Base-by-base conservation (phyloP, 2,888 invertebrate genomes). In the Cynaeus angustus region DNA sequence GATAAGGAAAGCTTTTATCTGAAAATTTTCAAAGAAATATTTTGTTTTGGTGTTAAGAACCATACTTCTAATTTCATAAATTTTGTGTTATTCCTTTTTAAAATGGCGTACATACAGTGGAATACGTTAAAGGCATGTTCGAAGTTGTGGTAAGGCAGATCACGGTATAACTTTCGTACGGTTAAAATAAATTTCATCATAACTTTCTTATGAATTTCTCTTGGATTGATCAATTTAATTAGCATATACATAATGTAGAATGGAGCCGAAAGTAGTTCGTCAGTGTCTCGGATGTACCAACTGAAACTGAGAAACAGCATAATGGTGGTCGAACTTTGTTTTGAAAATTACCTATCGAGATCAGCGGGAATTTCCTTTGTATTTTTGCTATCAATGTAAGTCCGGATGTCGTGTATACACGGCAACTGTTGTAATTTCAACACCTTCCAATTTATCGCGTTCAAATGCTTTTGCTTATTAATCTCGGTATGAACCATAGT, bases 81-180 rank as follows among this genome's bases (percentile, higher is more conserved):
- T n/a, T 41, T 30, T 0, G 85, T 86, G 3, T 73, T 65, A 74
- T 90, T 89, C 66, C 85, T 85, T 16, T 76, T 78, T 14, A 90
- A 79, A 30, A 90, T 87, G 70, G 88, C 81, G 73, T 85, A 90
- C 88, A 90, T 87, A 43, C 89, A 89, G 78, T 91, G 91, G 0
- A 88, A 87, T 64, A 90, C 90, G 61, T 87, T 87, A 79, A 90
- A 90, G 0, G 89, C 90, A 74, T 91, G 91, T 56, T 89, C 88
- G 1, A 88, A 88, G 79, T 90, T 90, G 75, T 91, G 90, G 75
- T 90, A 91, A 0, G 89, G 87, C 73, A 89, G 89, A 41, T 84
- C 73, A 1, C 89, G 82, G 75, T 90, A 90, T 68, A 82, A 80
- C 70, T 85, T 84, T 71, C 80, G 78, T 0, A 88, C 83, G 0